Evolutionary conservation across 2,888 invertebrate genomes (phyloP).

Genomic region (Formica aserva): DNA sequence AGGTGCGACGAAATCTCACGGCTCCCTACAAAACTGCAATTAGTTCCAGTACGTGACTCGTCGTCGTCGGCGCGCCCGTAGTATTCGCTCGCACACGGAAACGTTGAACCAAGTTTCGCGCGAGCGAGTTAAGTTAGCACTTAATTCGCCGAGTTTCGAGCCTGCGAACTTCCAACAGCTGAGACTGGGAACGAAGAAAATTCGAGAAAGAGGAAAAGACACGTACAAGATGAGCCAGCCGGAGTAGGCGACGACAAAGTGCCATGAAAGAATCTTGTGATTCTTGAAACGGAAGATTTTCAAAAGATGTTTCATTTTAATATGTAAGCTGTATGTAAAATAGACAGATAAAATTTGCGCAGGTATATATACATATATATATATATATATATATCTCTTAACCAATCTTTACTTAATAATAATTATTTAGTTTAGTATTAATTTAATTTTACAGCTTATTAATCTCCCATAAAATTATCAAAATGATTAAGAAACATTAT

Average conservation of each 20-base stretch:
- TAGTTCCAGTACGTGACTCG: constrained; percentile 73
- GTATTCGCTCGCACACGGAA: constrained; percentile 58
- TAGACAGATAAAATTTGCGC: background rate
- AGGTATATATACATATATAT: too few relatives aligned
- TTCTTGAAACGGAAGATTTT: constrained; percentile 45
- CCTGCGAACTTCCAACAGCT: constrained; percentile 62
- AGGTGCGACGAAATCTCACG: constrained; percentile 57
- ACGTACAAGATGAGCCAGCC: constrained; percentile 42
- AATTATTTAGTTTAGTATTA: background rate
- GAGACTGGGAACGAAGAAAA: constrained; percentile 44
- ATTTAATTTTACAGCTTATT: background rate
- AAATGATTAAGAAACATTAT: background rate
- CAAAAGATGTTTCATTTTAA: constrained; percentile 21
- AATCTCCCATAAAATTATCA: background rate
- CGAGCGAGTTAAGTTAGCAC: constrained; percentile 66
- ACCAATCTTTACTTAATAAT: background rate
- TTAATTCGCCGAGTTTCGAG: constrained; percentile 70
- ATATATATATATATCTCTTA: background rate
- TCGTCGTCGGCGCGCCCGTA: constrained; percentile 56
- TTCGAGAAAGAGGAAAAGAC: constrained; percentile 61
- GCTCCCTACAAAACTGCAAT: constrained; percentile 71
- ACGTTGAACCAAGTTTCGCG: constrained; percentile 62
- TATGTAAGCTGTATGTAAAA: constrained; percentile 8
- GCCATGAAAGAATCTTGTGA: constrained; percentile 40
- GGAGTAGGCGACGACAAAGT: constrained; percentile 41